Evolutionary conservation across 2,888 invertebrate species (phyloP).

Genomic region (Lutraria lutraria): DNA sequence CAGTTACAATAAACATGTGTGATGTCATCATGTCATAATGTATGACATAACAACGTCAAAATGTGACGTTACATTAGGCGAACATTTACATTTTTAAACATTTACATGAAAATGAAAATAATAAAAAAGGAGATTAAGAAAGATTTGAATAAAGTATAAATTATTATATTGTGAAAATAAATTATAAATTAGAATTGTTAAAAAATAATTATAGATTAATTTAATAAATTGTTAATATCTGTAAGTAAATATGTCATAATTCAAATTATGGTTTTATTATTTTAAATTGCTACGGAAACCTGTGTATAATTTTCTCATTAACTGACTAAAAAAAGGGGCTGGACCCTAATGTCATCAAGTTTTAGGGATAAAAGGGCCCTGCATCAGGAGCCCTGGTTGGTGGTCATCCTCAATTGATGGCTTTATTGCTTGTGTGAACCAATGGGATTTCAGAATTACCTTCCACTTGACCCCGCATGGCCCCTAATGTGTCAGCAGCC

Average conservation of each 20-base stretch:
- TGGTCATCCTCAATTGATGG: neutral
- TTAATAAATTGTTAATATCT: no score
- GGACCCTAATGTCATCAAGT: neutral
- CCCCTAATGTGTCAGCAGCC: constrained; percentile 9
- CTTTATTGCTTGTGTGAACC: neutral
- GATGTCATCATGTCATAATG: no score
- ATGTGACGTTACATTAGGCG: no score
- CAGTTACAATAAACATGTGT: no score
- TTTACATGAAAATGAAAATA: no score
- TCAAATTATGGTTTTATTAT: neutral
- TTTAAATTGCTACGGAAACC: neutral
- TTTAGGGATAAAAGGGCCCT: constrained; percentile 6
- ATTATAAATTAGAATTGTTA: no score
- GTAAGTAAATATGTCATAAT: neutral
- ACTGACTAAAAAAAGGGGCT: neutral
- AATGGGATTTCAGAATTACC: neutral
- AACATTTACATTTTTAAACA: no score
- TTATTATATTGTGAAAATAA: no score
- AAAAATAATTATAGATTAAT: no score
- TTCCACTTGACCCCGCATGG: neutral
- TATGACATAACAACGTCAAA: no score
- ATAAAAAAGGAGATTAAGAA: no score
- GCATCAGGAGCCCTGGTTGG: neutral
- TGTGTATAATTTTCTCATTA: neutral
- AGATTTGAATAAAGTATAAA: no score